Base-by-base conservation (phyloP, 2,113 vertebrate genomes). In the Laterallus jamaicensis region DNA sequence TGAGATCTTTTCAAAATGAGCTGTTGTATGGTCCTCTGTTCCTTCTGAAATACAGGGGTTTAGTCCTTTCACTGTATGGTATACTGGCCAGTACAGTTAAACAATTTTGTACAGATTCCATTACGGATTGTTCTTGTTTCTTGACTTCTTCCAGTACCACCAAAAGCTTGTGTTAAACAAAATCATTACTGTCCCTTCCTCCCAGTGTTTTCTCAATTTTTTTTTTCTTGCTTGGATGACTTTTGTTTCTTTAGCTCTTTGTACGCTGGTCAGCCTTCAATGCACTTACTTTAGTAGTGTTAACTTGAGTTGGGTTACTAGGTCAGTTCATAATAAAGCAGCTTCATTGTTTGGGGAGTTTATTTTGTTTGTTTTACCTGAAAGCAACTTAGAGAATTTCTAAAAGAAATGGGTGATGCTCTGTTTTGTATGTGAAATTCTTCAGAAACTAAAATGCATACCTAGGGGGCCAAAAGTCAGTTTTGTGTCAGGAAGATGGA, bases 331-430 rank as follows among this genome's bases (percentile, higher is more conserved):
- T 50, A 94, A 73, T 44, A 74, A 82, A 31, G 25, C 47, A 40
- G 12, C 6, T 75, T 71, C 0, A 0, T 11, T 52, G 7, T 54
- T 63, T 9, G 1, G 3, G 14, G 26, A 24, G 69, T 88, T 75
- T 86, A 24, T 68, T 71, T 68, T 84, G 8, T 81, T 91, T 52
- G 16, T 68, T 26, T 64, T 58, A 67, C 49, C 35, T 78, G 11
- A 49, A 32, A 81, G 3, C n/a, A 40, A 19, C 11, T 37, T 55
- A 37, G 0, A 52, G 15, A 49, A 60, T 77, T 85, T 63, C 20
- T 73, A 12, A 75, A 88, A 81, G 22, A 83, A 39, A 39, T 18
- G 42, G 25, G 4, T 54, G 12, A 44, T 56, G 6, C 15, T 80
- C 29, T 58, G 24, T 54, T 82, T 58, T 42, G 11, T 24, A 20